Conservation (phyloP, 2,888 invertebrate species). For the Orthonevra nobilis region DNA sequence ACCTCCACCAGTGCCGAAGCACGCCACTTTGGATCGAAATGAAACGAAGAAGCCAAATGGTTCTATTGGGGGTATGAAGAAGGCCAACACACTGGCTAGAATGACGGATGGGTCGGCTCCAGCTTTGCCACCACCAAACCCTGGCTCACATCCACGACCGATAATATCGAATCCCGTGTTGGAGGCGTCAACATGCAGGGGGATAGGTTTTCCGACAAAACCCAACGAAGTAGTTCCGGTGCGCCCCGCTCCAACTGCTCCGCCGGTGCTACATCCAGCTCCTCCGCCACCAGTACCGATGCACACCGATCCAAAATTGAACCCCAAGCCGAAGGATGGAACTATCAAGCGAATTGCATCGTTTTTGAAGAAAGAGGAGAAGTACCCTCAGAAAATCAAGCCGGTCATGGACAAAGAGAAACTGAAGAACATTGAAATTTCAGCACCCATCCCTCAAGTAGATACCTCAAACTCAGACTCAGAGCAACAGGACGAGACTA, state of each 20-base stretch:
- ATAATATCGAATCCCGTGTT: slow-evolving; percentile 91
- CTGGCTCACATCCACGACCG: slow-evolving; percentile 84
- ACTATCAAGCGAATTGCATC: slow-evolving; percentile 88
- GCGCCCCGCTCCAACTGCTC: slow-evolving; percentile 80
- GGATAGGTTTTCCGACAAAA: slow-evolving; percentile 73
- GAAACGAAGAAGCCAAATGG: slow-evolving; percentile 72
- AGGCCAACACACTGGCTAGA: slow-evolving; percentile 62
- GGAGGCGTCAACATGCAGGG: slow-evolving; percentile 87
- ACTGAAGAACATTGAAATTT: slow-evolving; percentile 89
- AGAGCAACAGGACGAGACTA: slow-evolving; percentile 81
- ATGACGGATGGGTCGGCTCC: slow-evolving; percentile 74
- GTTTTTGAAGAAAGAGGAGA: slow-evolving; percentile 85
- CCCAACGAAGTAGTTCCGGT: slow-evolving; percentile 80
- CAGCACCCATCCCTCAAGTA: slow-evolving; percentile 86
- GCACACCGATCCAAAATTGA: slow-evolving; percentile 77
- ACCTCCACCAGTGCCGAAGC: slow-evolving; percentile 85
- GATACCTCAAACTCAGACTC: slow-evolving; percentile 83
- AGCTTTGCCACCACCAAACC: slow-evolving; percentile 84
- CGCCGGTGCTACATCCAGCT: slow-evolving; percentile 78
- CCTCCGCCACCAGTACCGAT: slow-evolving; percentile 82
- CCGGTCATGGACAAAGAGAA: slow-evolving; percentile 87
- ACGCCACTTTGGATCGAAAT: slow-evolving; percentile 78
- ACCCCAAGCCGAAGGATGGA: slow-evolving; percentile 83
- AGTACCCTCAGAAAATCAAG: slow-evolving; percentile 83
- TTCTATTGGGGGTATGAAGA: slow-evolving; percentile 69